These are phyloP conservation scores for Rotaria sp. DNA, from an alignment of 2,888 invertebrate species.

Conservation along the genomic window DNA sequence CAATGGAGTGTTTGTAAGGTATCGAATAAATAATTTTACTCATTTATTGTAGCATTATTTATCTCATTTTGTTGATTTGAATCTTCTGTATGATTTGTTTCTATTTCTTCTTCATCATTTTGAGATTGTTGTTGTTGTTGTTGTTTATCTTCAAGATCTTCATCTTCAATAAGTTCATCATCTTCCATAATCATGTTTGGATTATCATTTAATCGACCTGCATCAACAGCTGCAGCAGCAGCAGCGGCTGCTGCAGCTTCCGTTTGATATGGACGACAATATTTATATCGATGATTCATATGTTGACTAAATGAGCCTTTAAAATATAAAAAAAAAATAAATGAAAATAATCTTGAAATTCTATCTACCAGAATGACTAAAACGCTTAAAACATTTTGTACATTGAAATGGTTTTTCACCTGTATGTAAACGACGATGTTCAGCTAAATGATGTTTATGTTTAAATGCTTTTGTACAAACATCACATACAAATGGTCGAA, in stretches of 20 bases:
- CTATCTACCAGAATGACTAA: constrained; percentile 78
- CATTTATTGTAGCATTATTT: not conserved
- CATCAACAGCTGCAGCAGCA: not conserved
- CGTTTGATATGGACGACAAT: constrained; percentile 61
- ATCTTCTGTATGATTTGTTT: not conserved
- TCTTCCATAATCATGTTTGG: not conserved
- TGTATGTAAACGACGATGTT: constrained; percentile 93
- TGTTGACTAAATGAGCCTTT: constrained; percentile 89
- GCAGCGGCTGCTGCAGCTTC: not conserved
- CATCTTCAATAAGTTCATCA: constrained; percentile 2
- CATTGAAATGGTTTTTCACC: constrained; percentile 80
- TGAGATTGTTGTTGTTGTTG: not conserved
- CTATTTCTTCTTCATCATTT: not conserved
- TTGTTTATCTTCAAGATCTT: constrained; percentile 13
- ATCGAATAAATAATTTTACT: not conserved
- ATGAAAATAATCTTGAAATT: too few species aligned
- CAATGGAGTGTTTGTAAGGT: not conserved
- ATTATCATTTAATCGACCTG: not conserved
- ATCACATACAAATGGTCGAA: constrained; percentile 93
- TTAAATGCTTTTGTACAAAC: constrained; percentile 97
- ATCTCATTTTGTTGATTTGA: not conserved
- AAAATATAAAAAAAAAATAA: not conserved
- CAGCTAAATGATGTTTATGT: constrained; percentile 98
- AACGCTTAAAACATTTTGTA: constrained; percentile 93
- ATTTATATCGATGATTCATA: constrained; percentile 99